phyloP scores from a whole-genome alignment of 2,113 vertebrate species.

The Apistogramma diplotaenia region DNA sequence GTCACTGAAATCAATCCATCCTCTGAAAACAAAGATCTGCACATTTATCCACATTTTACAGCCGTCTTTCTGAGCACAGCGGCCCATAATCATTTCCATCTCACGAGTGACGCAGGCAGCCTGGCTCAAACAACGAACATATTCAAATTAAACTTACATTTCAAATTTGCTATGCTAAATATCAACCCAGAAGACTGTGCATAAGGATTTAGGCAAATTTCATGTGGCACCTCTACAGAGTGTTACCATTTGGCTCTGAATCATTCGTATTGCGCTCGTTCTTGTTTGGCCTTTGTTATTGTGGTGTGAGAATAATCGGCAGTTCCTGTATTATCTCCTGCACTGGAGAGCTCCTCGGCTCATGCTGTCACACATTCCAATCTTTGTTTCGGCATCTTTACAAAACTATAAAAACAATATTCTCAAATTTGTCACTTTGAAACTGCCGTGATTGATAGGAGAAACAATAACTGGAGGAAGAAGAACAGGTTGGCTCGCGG shows the following conservation, averaged over 20 bases:
- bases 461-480: conserved; percentile 55
- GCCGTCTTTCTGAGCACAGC: neutral
- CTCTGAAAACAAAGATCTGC: neutral
- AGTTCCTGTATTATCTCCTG: conserved; percentile 22
- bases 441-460: conserved; percentile 39
- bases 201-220: neutral
- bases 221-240: neutral
- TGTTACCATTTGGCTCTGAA: neutral
- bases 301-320: conserved; percentile 8
- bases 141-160: neutral
- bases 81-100: neutral
- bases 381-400: conserved; percentile 30
- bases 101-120: too few species aligned
- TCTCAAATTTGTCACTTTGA: conserved; percentile 39
- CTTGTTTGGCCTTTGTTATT: conserved; percentile 5
- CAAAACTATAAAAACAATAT: conserved; percentile 34
- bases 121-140: neutral
- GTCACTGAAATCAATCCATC: neutral
- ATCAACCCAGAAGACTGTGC: neutral
- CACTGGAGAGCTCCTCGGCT: conserved; percentile 18
- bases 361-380: conserved; percentile 39
- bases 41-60: neutral
- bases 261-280: conserved; percentile 1
- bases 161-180: neutral
- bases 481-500: conserved; percentile 37